These are phyloP conservation scores for Progne subis DNA, from an alignment of 2,113 vertebrate genomes.

Conservation along the genomic window DNA sequence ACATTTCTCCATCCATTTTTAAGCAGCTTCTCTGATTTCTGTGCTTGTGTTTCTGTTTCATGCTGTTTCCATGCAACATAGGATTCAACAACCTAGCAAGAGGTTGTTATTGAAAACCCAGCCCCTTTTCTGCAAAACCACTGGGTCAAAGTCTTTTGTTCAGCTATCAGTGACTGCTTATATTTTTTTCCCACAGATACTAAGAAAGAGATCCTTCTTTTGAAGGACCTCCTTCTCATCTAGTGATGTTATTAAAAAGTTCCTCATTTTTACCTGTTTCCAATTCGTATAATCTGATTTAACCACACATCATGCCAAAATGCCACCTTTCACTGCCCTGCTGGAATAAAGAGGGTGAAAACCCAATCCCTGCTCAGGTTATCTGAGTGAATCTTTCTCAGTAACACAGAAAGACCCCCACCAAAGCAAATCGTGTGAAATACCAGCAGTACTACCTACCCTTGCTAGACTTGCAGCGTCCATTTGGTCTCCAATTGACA, in stretches of 20 bases:
- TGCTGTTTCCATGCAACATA: slow-evolving; percentile 16
- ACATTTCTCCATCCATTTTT: not conserved
- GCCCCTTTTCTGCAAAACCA: not conserved
- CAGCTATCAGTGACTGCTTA: not conserved
- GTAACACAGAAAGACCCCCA: not conserved
- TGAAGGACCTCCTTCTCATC: not conserved
- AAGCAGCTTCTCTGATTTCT: not conserved
- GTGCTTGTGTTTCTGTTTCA: not conserved
- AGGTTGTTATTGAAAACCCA: not conserved
- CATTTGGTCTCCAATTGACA: not conserved
- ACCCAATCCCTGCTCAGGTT: not conserved
- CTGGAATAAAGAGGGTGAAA: not conserved
- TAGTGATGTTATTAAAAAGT: not conserved
- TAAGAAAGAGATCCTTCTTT: not conserved
- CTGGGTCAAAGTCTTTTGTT: not conserved
- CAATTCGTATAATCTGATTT: not conserved
- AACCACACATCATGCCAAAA: not conserved
- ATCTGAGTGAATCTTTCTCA: not conserved
- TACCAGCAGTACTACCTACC: not conserved
- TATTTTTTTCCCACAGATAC: not conserved
- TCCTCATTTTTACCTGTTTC: not conserved
- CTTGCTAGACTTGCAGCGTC: not conserved
- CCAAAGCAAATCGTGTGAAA: not conserved
- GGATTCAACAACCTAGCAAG: not conserved
- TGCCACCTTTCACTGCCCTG: not conserved